Evolutionary conservation across 53 echinoderm and acorn worm species (phyloP).

Genomic region (Holothuria leucospilota): DNA sequence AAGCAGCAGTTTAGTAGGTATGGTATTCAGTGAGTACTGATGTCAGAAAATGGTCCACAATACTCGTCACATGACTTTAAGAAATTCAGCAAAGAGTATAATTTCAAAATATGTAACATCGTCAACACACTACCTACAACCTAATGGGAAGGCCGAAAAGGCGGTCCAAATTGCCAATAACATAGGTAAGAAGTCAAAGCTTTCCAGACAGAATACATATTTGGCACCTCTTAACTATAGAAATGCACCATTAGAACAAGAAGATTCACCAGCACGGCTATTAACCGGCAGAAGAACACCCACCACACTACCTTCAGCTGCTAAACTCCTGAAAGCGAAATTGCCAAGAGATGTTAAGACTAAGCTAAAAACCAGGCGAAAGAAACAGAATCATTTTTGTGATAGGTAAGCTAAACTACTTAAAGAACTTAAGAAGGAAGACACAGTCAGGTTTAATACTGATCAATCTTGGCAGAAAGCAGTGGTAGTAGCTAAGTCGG

Average conservation of each 20-base stretch:
- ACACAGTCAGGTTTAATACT: not conserved
- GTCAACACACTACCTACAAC: slow-evolving; percentile 58
- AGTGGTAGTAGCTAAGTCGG: not conserved
- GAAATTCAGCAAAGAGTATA: slow-evolving; percentile 50
- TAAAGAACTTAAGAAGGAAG: not conserved
- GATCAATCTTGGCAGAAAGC: not conserved
- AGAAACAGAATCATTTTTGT: slow-evolving; percentile 31
- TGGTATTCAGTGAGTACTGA: slow-evolving; percentile 57
- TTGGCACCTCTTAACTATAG: slow-evolving; percentile 46
- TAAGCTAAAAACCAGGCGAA: not conserved
- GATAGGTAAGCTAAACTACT: slow-evolving; percentile 4
- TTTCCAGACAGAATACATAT: slow-evolving; percentile 26
- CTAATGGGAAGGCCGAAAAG: slow-evolving; percentile 65
- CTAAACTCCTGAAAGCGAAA: slow-evolving; percentile 40
- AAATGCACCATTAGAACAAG: slow-evolving; percentile 50
- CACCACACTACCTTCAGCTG: slow-evolving; percentile 34
- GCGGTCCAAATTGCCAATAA: slow-evolving; percentile 65
- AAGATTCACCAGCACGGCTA: slow-evolving; percentile 23
- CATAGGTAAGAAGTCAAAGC: slow-evolving; percentile 42
- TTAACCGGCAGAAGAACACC: slow-evolving; percentile 51
- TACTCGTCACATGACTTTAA: slow-evolving; percentile 56
- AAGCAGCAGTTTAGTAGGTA: slow-evolving; percentile 63
- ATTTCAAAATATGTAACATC: slow-evolving; percentile 50
- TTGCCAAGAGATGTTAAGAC: not conserved
- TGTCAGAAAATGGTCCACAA: slow-evolving; percentile 58